These are phyloP conservation scores for Cliona cf. orientalis DNA, from an alignment of 37 sponge, comb jelly and placozoan species.

Conservation along the genomic window DNA sequence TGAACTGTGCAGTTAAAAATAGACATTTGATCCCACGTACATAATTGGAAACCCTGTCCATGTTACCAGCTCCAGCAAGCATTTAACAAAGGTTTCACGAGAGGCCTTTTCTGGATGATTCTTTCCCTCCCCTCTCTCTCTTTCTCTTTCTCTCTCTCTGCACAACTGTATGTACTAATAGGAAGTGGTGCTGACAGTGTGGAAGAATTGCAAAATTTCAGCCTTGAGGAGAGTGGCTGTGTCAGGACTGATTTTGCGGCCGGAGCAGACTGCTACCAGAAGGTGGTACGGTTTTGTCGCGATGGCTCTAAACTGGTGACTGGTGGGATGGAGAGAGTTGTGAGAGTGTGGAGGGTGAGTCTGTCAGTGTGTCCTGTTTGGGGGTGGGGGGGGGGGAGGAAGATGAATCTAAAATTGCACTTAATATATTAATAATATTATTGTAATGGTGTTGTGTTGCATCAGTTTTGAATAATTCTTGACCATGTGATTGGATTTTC, in stretches of 20 bases:
- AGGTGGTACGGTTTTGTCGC: conserved; percentile 55
- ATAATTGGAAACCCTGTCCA: no score
- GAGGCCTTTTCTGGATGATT: no score
- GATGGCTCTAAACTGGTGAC: conserved; percentile 62
- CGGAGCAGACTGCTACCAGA: conserved; percentile 48
- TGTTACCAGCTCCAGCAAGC: no score
- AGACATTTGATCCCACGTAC: no score
- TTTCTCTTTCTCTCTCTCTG: background rate
- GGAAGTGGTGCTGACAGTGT: background rate
- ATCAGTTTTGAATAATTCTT: background rate
- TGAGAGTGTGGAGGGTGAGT: conserved; percentile 79
- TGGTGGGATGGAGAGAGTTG: conserved; percentile 66
- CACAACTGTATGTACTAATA: background rate
- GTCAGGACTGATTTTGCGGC: conserved; percentile 51
- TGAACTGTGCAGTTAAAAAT: no score
- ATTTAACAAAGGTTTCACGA: no score
- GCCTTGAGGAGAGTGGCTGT: background rate
- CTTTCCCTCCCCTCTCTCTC: background rate
- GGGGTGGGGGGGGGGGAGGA: background rate
- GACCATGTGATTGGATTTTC: no score
- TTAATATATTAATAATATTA: background rate
- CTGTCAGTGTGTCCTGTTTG: background rate
- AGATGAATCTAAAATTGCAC: background rate
- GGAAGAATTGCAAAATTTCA: no score
- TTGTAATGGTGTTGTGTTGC: background rate